Evolutionary conservation across 2,797 vertebrate genomes (phyloP).

Genomic region (Gila robusta): DNA sequence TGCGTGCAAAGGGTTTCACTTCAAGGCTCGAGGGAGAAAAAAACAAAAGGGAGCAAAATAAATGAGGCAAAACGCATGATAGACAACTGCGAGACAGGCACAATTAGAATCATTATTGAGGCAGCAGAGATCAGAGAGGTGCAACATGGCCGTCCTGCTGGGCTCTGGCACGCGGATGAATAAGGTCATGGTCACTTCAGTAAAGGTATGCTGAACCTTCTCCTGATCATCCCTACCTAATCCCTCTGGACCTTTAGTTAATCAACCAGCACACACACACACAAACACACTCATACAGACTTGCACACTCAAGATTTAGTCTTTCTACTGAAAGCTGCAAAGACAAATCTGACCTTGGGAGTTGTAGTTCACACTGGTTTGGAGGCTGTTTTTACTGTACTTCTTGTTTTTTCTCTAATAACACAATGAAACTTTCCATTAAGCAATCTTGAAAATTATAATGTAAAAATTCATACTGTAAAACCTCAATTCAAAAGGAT

Average conservation of each 20-base stretch:
- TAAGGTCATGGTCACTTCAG: constrained; percentile 68
- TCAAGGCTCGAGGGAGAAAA: not conserved
- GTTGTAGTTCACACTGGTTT: not conserved
- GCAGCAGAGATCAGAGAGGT: constrained; percentile 78
- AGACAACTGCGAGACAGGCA: constrained; percentile 76
- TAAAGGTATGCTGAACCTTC: constrained; percentile 62
- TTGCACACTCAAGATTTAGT: not conserved
- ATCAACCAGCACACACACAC: not conserved
- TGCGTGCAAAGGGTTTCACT: constrained; percentile 45
- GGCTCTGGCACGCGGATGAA: constrained; percentile 73
- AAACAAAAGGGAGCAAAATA: constrained; percentile 61
- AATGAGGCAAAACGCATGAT: constrained; percentile 72
- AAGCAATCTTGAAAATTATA: not conserved
- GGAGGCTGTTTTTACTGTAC: not conserved
- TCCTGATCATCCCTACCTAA: constrained; percentile 22
- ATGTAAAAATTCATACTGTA: not conserved
- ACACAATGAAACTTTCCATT: not conserved
- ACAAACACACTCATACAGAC: not conserved
- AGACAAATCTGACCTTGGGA: not conserved
- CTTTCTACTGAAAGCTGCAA: not conserved
- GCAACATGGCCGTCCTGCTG: constrained; percentile 73
- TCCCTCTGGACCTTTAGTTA: not conserved
- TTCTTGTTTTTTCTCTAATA: not conserved
- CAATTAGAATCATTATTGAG: constrained; percentile 81
- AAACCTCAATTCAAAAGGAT: not conserved